Evolutionary conservation across 2,888 invertebrate species (phyloP).

Genomic region (Orthosia gracilis): DNA sequence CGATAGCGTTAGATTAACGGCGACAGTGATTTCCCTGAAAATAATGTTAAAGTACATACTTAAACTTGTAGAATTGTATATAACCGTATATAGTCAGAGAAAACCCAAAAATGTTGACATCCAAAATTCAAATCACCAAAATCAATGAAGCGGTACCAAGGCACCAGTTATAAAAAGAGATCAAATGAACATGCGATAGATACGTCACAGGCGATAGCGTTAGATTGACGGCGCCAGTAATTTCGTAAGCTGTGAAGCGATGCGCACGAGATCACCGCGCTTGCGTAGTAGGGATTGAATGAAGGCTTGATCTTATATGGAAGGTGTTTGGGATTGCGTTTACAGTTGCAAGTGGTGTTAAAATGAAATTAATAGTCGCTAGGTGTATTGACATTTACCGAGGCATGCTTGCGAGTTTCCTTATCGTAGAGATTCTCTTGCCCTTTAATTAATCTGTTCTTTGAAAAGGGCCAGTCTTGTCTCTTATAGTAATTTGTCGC

Average conservation of each 20-base stretch:
- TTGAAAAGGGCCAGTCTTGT: slow-evolving; percentile 5
- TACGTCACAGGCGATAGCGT: slow-evolving; percentile 78
- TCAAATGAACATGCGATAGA: slow-evolving; percentile 65
- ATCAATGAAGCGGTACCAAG: slow-evolving; percentile 55
- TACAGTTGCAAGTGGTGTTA: slow-evolving; percentile 36
- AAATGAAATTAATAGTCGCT: slow-evolving; percentile 13
- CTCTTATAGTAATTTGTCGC: neutral
- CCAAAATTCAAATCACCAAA: slow-evolving; percentile 32
- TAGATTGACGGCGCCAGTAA: slow-evolving; percentile 82
- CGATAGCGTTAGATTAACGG: slow-evolving; percentile 81
- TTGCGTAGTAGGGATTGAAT: slow-evolving; percentile 47
- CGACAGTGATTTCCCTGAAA: slow-evolving; percentile 74
- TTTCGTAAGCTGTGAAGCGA: slow-evolving; percentile 79
- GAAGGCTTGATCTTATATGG: slow-evolving; percentile 42
- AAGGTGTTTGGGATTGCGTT: slow-evolving; percentile 45
- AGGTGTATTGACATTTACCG: slow-evolving; percentile 11
- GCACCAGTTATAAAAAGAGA: slow-evolving; percentile 51
- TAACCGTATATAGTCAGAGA: neutral
- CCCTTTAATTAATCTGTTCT: slow-evolving; percentile 9
- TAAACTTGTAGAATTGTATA: neutral
- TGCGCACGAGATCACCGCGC: slow-evolving; percentile 68
- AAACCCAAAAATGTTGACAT: neutral
- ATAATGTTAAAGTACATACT: neutral
- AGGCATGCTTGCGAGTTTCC: neutral
- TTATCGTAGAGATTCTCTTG: slow-evolving; percentile 10